These are phyloP conservation scores for Laupala kohalensis DNA, from an alignment of 1,140 invertebrate genomes.

Conservation along the genomic window DNA sequence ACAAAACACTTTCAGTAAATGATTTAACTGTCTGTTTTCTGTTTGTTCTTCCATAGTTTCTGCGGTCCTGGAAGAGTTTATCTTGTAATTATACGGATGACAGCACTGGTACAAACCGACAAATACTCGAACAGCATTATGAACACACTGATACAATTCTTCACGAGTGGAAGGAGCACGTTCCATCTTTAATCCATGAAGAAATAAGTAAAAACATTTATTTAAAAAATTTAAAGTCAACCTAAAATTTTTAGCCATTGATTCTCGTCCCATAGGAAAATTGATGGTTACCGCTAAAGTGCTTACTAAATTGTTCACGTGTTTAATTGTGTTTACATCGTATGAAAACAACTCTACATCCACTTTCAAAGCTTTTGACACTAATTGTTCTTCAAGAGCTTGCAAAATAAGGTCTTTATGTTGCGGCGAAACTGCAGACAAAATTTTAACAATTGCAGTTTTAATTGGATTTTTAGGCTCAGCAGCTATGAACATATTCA, in stretches of 20 bases:
- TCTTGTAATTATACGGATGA: not conserved
- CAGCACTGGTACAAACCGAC: not conserved
- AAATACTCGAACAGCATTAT: not conserved
- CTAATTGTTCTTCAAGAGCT: not conserved
- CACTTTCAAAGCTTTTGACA: not conserved
- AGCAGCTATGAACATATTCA: not conserved
- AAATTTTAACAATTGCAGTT: not conserved
- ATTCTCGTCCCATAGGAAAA: not conserved
- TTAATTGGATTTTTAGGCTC: not conserved
- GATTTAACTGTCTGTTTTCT: not conserved
- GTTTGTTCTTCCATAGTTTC: not conserved
- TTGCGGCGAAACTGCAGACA: not conserved
- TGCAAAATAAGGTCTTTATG: not conserved
- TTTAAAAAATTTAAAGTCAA: not conserved
- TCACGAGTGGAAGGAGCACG: not conserved
- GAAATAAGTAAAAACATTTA: not conserved
- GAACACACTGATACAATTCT: not conserved
- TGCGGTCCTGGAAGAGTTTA: not conserved
- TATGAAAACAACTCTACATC: not conserved
- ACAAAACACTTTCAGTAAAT: not conserved
- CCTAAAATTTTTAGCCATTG: not conserved
- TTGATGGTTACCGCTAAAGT: not conserved
- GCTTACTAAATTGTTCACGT: not conserved
- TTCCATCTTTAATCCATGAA: not conserved
- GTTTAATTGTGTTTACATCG: not conserved